Evolutionary conservation across 1,140 invertebrate genomes (phyloP), one percentile per base, ranked within the genome.

Genomic region (Meteorus sp.): DNA sequence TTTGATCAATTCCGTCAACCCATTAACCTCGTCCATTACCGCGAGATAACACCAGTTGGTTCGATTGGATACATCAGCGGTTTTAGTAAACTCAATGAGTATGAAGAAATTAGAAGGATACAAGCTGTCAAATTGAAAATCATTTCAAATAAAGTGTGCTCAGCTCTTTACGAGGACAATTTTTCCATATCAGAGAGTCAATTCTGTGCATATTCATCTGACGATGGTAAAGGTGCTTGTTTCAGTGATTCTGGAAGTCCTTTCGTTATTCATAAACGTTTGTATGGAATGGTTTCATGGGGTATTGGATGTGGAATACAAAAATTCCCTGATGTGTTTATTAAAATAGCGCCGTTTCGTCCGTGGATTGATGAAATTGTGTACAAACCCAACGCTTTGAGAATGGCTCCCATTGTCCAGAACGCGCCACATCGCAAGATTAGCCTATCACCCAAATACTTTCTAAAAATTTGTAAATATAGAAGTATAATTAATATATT

Each of bases 231-330:
- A 50, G 86, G 88, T 66, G 81, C 86, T 7, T 88, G 87, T 69
- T 79, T 84, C 56, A 86, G 86, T 0, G 87, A 89, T 65, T 87
- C 86, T 3, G 87, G 87, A 23, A 86, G 87, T 3, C 86, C 86
- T 3, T 68, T 85, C 1, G 83, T 85, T 0, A 60, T 73, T 1
- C 59, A 77, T n/a, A 77, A 77, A 1, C 63, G 73, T 31, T 67
- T 85, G 1, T 75, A 84, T 35, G 89, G 89, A 25, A 77, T 91
- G 11, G 85, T 89, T 0, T 90, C 88, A 1, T 90, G 85, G 83
- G 90, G 91, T 2, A 79, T 83, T 62, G 85, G 85, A 0, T 87
- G 87, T 68, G 87, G 77, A 0, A 67, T 74, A 39, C 69, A 73
- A 1, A 72, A 77, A 2, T 79, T 77, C 59, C 86, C 88, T 1